Evolutionary conservation across 2,888 invertebrate species (phyloP).

Genomic region (Aspidiotus rigidus): DNA sequence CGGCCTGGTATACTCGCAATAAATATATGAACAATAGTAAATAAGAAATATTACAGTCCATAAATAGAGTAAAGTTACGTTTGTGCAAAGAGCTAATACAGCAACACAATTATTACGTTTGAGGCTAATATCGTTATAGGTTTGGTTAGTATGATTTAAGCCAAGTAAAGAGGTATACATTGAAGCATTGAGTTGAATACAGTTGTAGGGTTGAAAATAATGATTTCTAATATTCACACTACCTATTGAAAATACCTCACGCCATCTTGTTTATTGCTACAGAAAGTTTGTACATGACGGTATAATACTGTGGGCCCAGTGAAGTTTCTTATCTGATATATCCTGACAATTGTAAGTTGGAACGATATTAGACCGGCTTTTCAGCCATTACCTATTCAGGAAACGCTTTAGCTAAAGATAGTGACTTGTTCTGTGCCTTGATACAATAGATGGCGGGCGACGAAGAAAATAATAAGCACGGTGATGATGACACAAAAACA

Average conservation of each 20-base stretch:
- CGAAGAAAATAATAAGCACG: neutral
- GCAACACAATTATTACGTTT: neutral
- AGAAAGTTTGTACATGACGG: neutral
- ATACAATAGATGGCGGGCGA: neutral
- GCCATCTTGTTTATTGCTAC: neutral
- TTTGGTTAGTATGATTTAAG: neutral
- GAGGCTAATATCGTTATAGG: neutral
- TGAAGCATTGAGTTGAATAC: no score
- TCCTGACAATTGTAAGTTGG: neutral
- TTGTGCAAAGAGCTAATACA: slow-evolving; percentile 1
- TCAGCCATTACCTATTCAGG: neutral
- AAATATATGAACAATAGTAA: neutral
- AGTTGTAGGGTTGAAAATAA: neutral
- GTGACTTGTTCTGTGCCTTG: neutral
- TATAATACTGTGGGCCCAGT: neutral
- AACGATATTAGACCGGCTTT: slow-evolving; percentile 2
- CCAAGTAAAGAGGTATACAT: neutral
- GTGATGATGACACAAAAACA: neutral
- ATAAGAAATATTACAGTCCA: neutral
- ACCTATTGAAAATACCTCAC: neutral
- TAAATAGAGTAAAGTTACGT: neutral
- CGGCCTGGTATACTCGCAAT: neutral
- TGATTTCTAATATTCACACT: neutral
- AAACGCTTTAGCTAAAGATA: neutral
- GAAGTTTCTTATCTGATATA: neutral